Base-by-base conservation (phyloP, 2,888 invertebrate genomes). In the Dascillus cervinus region DNA sequence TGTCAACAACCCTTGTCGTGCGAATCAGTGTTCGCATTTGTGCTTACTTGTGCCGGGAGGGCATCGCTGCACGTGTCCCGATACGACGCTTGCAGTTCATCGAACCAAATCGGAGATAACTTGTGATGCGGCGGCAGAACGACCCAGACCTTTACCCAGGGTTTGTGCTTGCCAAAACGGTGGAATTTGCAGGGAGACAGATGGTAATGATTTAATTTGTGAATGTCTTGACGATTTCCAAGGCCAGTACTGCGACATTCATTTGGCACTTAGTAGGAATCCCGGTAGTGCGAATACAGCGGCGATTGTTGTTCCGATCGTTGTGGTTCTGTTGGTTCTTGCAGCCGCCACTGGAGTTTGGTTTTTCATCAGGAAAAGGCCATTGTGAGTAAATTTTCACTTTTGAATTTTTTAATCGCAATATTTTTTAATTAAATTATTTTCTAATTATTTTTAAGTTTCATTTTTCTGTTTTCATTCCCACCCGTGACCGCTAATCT, bases 21-120 rank as follows among this genome's bases (percentile, higher is more conserved):
- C 73, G 36, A 74, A 77, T 28, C 72, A 75, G 11, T 97, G 97
- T 67, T 85, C 91, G 27, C 97, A 97, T 70, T 71, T 97, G 41
- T 97, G 97, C 64, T 75, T 97, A 23, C 69, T 87, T 6, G 83
- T 92, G 40, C 96, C 96, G 0, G 81, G 77, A 22, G 92, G 92
- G 1, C 78, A 82, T 49, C 77, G 84, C 35, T 97, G 97, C 62
- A 79, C 84, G 6, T 97, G 97, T 62, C 96, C 97, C 46, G 96
- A 84, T 67, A 56, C 69, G 10, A 60, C 67, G 22, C 69, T 72
- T 41, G 75, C 69, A 70, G 42, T 50, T 5, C 58, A 60, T 14
- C 53, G 60, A 34, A 49, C 52, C 24, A 72, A 77, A 42, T 72
- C 72, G 26, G 83, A 85, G 49, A 74, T 78, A 6, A 65, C 72